Conservation (phyloP, 2,797 vertebrate species). For the Dermochelys coriacea region DNA sequence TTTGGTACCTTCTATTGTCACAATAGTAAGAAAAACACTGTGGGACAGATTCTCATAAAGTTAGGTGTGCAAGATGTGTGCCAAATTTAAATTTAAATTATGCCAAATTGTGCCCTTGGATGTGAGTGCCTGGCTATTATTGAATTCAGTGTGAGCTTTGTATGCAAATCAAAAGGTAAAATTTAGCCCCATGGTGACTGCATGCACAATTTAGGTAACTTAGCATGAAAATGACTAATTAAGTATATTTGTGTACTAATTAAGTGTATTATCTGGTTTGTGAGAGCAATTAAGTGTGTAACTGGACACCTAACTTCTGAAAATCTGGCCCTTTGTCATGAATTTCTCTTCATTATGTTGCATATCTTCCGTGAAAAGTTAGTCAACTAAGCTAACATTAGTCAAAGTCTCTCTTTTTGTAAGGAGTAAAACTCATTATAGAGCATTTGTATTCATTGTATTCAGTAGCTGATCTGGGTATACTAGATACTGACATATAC, state of each 20-base stretch:
- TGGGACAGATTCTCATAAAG: slow-evolving; percentile 30
- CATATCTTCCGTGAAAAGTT: background rate
- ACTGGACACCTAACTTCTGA: slow-evolving; percentile 2
- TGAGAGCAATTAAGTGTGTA: background rate
- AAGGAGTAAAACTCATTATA: slow-evolving; percentile 10
- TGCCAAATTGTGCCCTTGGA: background rate
- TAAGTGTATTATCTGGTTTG: background rate
- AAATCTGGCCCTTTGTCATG: background rate
- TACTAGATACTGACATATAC: slow-evolving; percentile 48
- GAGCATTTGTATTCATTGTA: background rate
- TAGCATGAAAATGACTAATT: background rate
- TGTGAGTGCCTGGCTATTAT: background rate
- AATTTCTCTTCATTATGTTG: background rate
- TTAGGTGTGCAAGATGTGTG: background rate
- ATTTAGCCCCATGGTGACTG: background rate
- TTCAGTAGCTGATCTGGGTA: slow-evolving; percentile 43
- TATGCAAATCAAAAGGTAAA: background rate
- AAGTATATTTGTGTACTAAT: background rate
- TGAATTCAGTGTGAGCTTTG: background rate
- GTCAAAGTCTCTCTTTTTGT: slow-evolving; percentile 8
- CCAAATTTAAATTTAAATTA: background rate
- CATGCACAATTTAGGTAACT: background rate
- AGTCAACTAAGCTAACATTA: background rate
- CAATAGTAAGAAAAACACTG: background rate
- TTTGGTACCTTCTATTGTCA: slow-evolving; percentile 11